Evolutionary conservation across 2,888 invertebrate species (phyloP).

Genomic region (Rhorus exstirpatorius): DNA sequence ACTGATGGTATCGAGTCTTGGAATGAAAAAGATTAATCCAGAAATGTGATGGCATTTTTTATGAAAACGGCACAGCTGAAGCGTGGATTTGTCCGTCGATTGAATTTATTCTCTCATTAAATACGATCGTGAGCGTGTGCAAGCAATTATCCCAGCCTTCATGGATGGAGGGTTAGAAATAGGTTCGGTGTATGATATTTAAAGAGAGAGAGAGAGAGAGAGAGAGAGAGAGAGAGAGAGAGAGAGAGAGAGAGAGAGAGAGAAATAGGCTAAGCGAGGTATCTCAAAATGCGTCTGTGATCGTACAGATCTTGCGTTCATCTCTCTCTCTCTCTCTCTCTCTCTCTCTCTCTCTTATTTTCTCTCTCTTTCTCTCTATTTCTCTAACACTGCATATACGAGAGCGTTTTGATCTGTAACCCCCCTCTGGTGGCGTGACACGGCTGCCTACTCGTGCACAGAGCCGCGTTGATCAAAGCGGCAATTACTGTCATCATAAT

Average conservation of each 20-base stretch:
- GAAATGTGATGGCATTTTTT: no score
- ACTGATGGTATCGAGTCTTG: no score
- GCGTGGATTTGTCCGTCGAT: no score
- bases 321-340: conserved; percentile 1
- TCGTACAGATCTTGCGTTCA: not conserved
- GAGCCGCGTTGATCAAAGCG: conserved; percentile 84
- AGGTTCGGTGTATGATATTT: no score
- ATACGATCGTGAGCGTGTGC: conserved; percentile 13
- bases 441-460: conserved; percentile 79
- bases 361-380: not conserved
- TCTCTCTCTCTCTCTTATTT: conserved; percentile 12
- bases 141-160: conserved; percentile 11
- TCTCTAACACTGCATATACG: conserved; percentile 34
- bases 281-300: not conserved
- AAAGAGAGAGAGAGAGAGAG: not conserved
- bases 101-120: not conserved
- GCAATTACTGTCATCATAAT: conserved; percentile 85
- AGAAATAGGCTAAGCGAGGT: not conserved
- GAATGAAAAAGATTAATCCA: no score
- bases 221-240: not conserved
- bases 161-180: not conserved
- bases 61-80: no score
- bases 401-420: conserved; percentile 69
- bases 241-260: not conserved
- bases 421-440: conserved; percentile 75